Base-by-base conservation (phyloP, 2,888 invertebrate species). In the Anthoptus insignis region DNA sequence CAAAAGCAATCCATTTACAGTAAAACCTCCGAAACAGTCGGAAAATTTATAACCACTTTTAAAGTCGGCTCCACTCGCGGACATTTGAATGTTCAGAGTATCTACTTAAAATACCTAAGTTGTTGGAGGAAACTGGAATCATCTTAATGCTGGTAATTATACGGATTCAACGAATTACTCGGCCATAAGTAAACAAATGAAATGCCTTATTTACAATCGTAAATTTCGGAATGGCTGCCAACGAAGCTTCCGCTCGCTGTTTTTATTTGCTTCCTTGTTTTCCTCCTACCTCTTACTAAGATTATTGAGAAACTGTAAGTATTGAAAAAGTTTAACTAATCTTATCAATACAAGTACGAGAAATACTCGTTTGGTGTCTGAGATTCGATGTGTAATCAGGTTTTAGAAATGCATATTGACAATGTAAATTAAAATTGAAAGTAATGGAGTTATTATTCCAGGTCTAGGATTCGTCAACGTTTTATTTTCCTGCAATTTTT, bases 81-180 rank as follows among this genome's bases (percentile, higher is more conserved):
- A 89, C 92, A 90, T 91, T 91, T 90, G 88, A 91, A 92, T 90
- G 90, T 91, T 89, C 89, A 82, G 89, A 88, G 89, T 86, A 88
- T 86, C 68, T 73, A 74, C 69, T 74, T 76, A 76, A 76, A 76
- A 75, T 72, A 75, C 69, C 89, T 89, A 86, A 86, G 83, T 86
- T 76, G 75, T 80, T 80, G 75, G 82, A 77, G 86, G 87, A 83
- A 82, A 81, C 76, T 34, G 78, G 91, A 88, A 88, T 93, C 92
- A 93, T 93, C 93, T 90, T 93, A 92, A 93, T 93, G 84, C 92
- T 82, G 76, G 92, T 92, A 93, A 93, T 93, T 93, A 93, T 93
- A 92, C 89, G 87, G 93, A 92, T 92, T 93, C 87, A 75, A 71
- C 82, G 93, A 93, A 93, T 93, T 93, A 91, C 91, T 92, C 87